Evolutionary conservation across 2,888 invertebrate genomes (phyloP).

Genomic region (Hypena proboscidalis): DNA sequence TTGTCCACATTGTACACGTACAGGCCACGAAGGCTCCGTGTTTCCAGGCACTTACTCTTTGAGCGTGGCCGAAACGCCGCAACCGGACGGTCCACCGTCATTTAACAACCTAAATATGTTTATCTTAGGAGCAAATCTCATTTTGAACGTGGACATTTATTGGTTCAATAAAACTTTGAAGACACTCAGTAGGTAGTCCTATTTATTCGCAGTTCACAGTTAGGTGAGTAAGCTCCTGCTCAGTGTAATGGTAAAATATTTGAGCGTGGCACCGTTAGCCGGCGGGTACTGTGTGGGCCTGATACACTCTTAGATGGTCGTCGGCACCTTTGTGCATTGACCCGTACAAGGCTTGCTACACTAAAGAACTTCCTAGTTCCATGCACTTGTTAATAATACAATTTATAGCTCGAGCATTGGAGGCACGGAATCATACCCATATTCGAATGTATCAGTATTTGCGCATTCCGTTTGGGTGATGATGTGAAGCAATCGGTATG

Average conservation of each 20-base stretch:
- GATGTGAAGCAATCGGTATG: slow-evolving; percentile 30
- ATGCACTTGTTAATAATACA: slow-evolving; percentile 59
- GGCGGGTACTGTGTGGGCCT: slow-evolving; percentile 45
- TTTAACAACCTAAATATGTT: slow-evolving; percentile 34
- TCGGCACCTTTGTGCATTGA: slow-evolving; percentile 80
- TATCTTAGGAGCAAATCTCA: slow-evolving; percentile 27
- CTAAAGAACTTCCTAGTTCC: slow-evolving; percentile 60
- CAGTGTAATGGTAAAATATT: slow-evolving; percentile 63
- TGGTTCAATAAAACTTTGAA: neutral
- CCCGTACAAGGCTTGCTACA: slow-evolving; percentile 71
- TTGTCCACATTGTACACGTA: slow-evolving; percentile 43
- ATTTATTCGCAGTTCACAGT: slow-evolving; percentile 47
- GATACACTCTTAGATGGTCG: slow-evolving; percentile 56
- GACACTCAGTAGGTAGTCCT: slow-evolving; percentile 21
- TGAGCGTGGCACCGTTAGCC: slow-evolving; percentile 69
- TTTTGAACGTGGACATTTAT: slow-evolving; percentile 8
- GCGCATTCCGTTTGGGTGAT: slow-evolving; percentile 18
- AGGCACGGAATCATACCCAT: slow-evolving; percentile 10
- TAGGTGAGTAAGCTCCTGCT: slow-evolving; percentile 36
- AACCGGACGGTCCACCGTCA: slow-evolving; percentile 33
- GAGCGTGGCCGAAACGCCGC: slow-evolving; percentile 38
- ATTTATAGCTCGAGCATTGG: slow-evolving; percentile 31
- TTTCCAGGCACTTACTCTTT: slow-evolving; percentile 40
- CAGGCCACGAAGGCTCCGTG: slow-evolving; percentile 32
- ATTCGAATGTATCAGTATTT: slow-evolving; percentile 1